phyloP scores from a whole-genome alignment of 2,797 vertebrate species.

The Taeniopygia guttata region DNA sequence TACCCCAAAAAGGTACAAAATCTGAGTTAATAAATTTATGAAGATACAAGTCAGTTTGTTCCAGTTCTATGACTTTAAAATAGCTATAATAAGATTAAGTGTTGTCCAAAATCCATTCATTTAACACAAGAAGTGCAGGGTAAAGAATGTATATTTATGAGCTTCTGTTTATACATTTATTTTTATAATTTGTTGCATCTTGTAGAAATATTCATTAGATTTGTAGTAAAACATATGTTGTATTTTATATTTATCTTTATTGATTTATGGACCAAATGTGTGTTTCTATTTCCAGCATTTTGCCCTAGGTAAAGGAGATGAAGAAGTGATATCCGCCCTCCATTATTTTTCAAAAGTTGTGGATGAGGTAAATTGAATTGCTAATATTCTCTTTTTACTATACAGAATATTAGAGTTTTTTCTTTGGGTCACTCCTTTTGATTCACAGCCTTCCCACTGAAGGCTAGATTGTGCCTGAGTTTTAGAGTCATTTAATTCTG shows the following conservation, averaged over 20 bases:
- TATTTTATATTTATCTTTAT: not conserved
- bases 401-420: not conserved
- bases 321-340: conserved; percentile 92
- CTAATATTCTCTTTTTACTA: not conserved
- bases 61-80: not conserved
- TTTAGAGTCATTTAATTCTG: not conserved
- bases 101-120: not conserved
- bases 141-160: not conserved
- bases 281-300: conserved; percentile 86
- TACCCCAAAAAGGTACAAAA: not conserved
- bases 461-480: not conserved
- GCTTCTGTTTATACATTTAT: not conserved
- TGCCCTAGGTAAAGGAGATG: conserved; percentile 95
- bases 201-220: not conserved
- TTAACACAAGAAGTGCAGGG: not conserved
- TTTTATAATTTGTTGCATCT: not conserved
- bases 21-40: not conserved
- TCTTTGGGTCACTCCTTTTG: not conserved
- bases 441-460: not conserved
- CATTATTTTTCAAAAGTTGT: conserved; percentile 92
- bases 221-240: not conserved
- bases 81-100: not conserved
- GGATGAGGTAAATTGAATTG: conserved; percentile 84
- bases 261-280: not conserved
- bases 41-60: not conserved